Evolutionary conservation across 2,113 vertebrate genomes (phyloP).

Genomic region (Odocoileus virginianus): DNA sequence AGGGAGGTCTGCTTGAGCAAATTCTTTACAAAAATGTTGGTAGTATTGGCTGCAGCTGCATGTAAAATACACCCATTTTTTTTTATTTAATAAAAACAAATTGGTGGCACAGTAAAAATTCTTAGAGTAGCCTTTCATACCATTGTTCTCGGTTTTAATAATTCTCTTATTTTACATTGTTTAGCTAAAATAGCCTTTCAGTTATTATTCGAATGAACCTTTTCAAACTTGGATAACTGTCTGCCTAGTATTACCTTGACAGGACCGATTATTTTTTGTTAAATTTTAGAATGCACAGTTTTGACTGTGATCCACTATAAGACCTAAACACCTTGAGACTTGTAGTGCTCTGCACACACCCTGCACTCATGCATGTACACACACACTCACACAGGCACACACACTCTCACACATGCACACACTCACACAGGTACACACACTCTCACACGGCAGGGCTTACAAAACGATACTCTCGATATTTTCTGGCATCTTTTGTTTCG

Average conservation of each 20-base stretch:
- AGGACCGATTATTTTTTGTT: not conserved
- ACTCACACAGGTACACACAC: not conserved
- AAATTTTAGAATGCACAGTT: not conserved
- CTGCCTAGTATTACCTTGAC: not conserved
- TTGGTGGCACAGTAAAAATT: not conserved
- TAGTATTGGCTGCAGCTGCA: not conserved
- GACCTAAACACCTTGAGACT: not conserved
- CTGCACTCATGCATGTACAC: not conserved
- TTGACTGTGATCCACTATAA: not conserved
- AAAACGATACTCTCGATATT: not conserved
- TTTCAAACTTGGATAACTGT: not conserved
- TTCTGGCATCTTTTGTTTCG: not conserved
- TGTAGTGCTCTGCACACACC: not conserved
- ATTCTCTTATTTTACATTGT: not conserved
- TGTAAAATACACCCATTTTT: not conserved
- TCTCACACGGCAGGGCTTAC: not conserved
- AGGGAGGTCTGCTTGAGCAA: not conserved
- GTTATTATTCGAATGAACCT: not conserved
- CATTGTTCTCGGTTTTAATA: not conserved
- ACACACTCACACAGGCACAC: not conserved
- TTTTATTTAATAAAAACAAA: not conserved
- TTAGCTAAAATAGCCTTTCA: not conserved
- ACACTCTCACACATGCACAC: not conserved
- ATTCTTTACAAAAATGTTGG: not conserved
- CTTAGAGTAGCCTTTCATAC: not conserved